These are phyloP conservation scores for Aphaenogaster ashmeadi DNA, from an alignment of 1,140 invertebrate genomes.

Conservation along the genomic window DNA sequence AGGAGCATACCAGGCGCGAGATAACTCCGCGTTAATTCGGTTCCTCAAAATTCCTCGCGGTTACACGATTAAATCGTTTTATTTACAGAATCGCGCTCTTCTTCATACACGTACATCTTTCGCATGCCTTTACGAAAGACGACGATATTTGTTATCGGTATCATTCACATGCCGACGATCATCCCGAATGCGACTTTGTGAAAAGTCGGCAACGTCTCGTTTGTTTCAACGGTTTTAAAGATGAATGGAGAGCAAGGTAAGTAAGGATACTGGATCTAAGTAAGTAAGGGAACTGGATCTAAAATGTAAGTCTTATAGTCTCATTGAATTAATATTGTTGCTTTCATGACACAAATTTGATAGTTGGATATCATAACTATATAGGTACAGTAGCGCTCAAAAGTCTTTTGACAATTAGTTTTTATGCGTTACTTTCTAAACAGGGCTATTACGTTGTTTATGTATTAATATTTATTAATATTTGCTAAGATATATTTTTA, in stretches of 20 bases:
- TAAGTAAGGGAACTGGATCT: background rate
- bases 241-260: conserved; percentile 73
- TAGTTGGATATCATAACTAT: no score
- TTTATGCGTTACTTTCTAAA: no score
- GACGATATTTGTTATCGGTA: conserved; percentile 60
- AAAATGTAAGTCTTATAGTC: background rate
- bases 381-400: no score
- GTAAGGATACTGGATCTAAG: background rate
- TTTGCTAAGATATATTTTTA: no score
- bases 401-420: no score
- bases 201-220: conserved; percentile 69
- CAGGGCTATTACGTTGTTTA: no score
- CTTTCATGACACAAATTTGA: conserved; percentile 9
- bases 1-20: background rate
- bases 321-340: background rate
- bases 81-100: conserved; percentile 15
- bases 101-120: background rate
- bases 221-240: conserved; percentile 73
- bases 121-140: conserved; percentile 24
- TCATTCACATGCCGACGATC: background rate
- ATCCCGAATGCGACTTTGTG: conserved; percentile 67
- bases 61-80: conserved; percentile 6
- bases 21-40: background rate
- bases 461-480: no score
- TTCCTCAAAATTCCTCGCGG: background rate